Base-by-base conservation (phyloP, 2,113 vertebrate species). In the Donacobius atricapilla region DNA sequence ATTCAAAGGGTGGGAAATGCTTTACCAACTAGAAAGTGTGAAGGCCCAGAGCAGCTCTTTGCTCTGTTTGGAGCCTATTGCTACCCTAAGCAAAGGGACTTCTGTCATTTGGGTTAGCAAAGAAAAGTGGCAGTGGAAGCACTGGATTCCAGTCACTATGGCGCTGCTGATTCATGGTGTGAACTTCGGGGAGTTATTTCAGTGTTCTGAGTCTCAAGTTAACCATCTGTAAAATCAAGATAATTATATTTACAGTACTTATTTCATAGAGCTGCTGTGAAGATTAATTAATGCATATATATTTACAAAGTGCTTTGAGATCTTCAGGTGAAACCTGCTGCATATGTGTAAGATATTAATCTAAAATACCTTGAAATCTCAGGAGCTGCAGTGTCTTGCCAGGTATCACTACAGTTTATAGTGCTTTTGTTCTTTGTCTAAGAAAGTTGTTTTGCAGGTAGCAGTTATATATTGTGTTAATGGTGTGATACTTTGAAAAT, bases 201-300 rank as follows among this genome's bases (percentile, higher is more conserved):
- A 75, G 85, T 87, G 90, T 71, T 93, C 88, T 94, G 90, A 90
- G 83, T 92, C 95, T 94, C 88, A 93, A 86, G 93, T 87, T 96
- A 94, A 94, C 92, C 92, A 92, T 88, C 91, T 96, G 92, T 94
- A 96, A 96, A 93, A 96, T 92, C 87, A 88, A 86, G 87, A 93
- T 97, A 96, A 96, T 94, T 95, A 87, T 96, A 97, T 96, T 96
- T 96, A 93, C 93, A 90, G 79, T 94, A 92, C 85, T 94, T 92
- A 86, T 85, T 72, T 95, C 85, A 94, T n/a, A 94, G 90, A 89
- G 85, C 60, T 92, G 69, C 81, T 94, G 90, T 92, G 94, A 96
- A 94, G 85, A 94, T 95, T 96, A 96, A 96, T 97, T 96, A 97
- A 95, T 45, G 42, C 76, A 94, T 95, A 94, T 96, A 93, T 95